These are phyloP conservation scores for Euzetes globulus DNA, from an alignment of 2,888 invertebrate genomes.

Conservation along the genomic window DNA sequence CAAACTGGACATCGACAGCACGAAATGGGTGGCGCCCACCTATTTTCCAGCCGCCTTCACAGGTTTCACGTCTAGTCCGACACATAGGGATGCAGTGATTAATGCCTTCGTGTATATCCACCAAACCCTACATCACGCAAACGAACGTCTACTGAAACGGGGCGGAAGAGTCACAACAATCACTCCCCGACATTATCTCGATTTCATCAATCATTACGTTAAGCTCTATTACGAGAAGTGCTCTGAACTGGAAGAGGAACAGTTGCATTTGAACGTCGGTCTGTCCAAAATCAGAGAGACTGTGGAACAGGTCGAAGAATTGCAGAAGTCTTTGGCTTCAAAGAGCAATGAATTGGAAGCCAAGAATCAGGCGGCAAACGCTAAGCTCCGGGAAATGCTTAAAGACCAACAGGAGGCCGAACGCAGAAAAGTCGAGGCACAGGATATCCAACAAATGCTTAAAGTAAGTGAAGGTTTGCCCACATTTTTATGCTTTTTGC, in stretches of 20 bases:
- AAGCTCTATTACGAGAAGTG: slow-evolving; percentile 95
- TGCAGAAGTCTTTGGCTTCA: slow-evolving; percentile 95
- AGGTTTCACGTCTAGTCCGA: slow-evolving; percentile 60
- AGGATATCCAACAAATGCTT: slow-evolving; percentile 83
- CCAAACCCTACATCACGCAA: slow-evolving; percentile 91
- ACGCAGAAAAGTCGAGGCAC: slow-evolving; percentile 94
- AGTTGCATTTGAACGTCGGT: slow-evolving; percentile 95
- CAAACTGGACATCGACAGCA: slow-evolving; percentile 84
- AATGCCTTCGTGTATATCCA: slow-evolving; percentile 98
- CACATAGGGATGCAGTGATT: slow-evolving; percentile 91
- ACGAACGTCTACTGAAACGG: slow-evolving; percentile 76
- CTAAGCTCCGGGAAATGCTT: slow-evolving; percentile 98
- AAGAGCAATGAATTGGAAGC: slow-evolving; percentile 76
- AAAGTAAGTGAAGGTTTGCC: slow-evolving; percentile 37
- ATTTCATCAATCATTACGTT: slow-evolving; percentile 98
- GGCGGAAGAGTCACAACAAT: slow-evolving; percentile 95
- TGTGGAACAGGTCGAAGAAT: slow-evolving; percentile 97
- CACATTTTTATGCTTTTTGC: neutral
- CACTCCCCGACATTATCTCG: slow-evolving; percentile 94
- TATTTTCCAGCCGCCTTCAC: slow-evolving; percentile 80
- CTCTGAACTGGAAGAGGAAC: slow-evolving; percentile 95
- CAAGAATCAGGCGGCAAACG: slow-evolving; percentile 97
- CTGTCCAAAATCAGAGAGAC: slow-evolving; percentile 98
- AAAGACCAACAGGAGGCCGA: slow-evolving; percentile 99
- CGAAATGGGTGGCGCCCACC: slow-evolving; percentile 81